Conservation (phyloP, 2,888 invertebrate genomes). For the Dryadula phaetusa region DNA sequence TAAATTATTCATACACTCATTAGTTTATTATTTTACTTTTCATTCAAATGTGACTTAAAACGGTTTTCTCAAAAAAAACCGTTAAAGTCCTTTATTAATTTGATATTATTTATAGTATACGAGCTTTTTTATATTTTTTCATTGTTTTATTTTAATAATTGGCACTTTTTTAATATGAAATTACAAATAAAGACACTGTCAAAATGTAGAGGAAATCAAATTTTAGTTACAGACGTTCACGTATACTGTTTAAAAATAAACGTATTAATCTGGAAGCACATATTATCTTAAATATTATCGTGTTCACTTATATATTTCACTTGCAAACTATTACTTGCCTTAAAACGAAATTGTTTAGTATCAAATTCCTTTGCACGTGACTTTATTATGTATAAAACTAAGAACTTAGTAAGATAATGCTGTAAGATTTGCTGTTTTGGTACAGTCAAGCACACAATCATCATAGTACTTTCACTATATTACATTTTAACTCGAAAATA, state of each 20-base stretch:
- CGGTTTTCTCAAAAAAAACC: constrained; percentile 38
- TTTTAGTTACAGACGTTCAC: neutral
- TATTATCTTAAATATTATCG: constrained; percentile 10
- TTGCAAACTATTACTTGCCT: neutral
- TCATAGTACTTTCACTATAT: neutral
- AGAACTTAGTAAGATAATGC: constrained; percentile 9
- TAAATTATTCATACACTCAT: constrained; percentile 12
- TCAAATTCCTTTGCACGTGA: constrained; percentile 9
- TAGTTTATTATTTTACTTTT: constrained; percentile 6
- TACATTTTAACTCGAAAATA: no score
- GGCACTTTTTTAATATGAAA: constrained; percentile 22
- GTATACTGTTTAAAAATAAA: neutral
- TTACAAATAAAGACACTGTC: neutral
- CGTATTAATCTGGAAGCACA: neutral
- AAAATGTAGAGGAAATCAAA: neutral
- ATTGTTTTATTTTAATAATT: constrained; percentile 39
- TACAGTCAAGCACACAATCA: constrained; percentile 1
- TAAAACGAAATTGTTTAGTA: neutral
- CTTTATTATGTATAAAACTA: neutral
- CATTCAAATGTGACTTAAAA: constrained; percentile 17
- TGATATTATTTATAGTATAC: neutral
- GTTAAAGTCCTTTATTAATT: constrained; percentile 30
- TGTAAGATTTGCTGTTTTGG: neutral
- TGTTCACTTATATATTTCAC: neutral
- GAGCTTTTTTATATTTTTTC: neutral